Evolutionary conservation across 2,797 vertebrate genomes (phyloP), one percentile per base, ranked within the genome.

Genomic region (Notamacropus eugenii): DNA sequence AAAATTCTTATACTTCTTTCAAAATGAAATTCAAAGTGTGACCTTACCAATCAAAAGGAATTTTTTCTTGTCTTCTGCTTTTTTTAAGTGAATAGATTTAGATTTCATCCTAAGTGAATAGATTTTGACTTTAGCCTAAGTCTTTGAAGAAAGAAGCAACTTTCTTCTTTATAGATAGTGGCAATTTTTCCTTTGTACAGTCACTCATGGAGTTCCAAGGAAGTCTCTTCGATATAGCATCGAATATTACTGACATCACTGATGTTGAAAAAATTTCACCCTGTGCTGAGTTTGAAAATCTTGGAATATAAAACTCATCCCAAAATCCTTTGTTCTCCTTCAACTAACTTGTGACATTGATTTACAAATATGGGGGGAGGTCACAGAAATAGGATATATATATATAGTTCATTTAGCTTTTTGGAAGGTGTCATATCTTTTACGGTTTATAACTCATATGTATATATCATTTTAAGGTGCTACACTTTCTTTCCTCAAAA

Each of bases 201-300:
- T 95, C 27, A 82, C 57, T 94, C 91, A 91, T 0, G 34, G 97
- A 98, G 96, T 96, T 96, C 96, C 97, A 98, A 98, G 97, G 97
- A 93, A 52, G 50, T 94, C 93, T 96, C 22, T 93, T 92, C 14
- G 3, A 90, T 92, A 93, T 55, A 95, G 94, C 50, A 92, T 11
- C 54, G 56, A 94, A 91, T 92, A 91, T 59, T 91, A 92, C 91
- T 96, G 96, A 55, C 94, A 94, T 57, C 34, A 57, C 54, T 82
- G 22, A 27, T 6, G 0, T 59, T 92, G 57, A 87, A 54, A 19
- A 40, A 93, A 74, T 54, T 90, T 50, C 31, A 90, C 34, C 50
- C 90, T 93, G 29, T 59, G 4, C 34, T 34, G 31, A 93, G 57
- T 93, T 87, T 74, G 90, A 94, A 54, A 90, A n/a, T 9, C 54